Percentiles rank a stretch among this genome's conserved stretches.
phyloP scores from a whole-genome alignment of 2,113 vertebrate species.

The Neoarius graeffei region DNA sequence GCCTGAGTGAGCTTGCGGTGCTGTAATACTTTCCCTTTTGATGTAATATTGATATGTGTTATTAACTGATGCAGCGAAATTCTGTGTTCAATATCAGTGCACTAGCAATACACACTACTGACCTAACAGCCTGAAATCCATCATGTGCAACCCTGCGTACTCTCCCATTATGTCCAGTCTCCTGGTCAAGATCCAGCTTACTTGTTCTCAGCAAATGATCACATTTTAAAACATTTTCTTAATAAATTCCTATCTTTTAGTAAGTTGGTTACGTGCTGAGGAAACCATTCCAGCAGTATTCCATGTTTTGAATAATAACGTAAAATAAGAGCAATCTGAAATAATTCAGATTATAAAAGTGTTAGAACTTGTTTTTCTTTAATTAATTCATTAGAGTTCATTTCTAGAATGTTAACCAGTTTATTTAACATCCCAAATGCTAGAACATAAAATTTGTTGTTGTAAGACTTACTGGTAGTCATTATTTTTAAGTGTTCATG shows the following conservation, averaged over 20 bases:
- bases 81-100: conserved; percentile 15
- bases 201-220: neutral
- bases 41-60: conserved; percentile 33
- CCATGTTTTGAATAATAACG: neutral
- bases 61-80: conserved; percentile 31
- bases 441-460: neutral
- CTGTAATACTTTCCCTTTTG: conserved; percentile 26
- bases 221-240: neutral
- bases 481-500: too few species aligned
- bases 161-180: neutral
- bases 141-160: neutral
- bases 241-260: neutral
- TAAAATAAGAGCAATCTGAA: neutral
- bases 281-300: neutral
- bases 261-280: neutral
- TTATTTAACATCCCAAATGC: neutral
- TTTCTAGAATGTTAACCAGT: neutral
- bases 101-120: conserved; percentile 14
- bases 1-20: neutral
- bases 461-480: neutral
- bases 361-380: too few species aligned
- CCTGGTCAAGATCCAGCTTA: neutral
- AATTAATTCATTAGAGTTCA: neutral
- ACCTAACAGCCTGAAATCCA: conserved; percentile 13
- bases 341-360: neutral